A percentile compares a stretch with the other conserved stretches of the same genome.
Conservation (phyloP, 2,797 vertebrate species). For the Psittacula echo region DNA sequence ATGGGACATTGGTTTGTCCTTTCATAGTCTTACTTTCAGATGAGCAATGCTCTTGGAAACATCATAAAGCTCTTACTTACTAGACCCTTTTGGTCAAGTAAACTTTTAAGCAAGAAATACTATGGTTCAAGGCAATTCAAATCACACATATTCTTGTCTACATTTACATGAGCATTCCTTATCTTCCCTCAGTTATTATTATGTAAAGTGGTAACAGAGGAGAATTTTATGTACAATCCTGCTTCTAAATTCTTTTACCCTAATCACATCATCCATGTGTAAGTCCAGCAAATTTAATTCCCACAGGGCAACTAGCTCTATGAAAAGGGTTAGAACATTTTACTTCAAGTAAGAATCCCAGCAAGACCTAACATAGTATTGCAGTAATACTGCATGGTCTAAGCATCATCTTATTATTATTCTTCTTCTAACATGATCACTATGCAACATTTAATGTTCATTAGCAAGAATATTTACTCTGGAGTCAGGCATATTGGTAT, state of each 20-base stretch:
- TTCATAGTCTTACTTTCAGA: not conserved
- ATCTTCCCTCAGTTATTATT: not conserved
- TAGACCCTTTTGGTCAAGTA: not conserved
- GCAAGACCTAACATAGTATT: not conserved
- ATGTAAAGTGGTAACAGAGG: not conserved
- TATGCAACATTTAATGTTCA: slow-evolving; percentile 43
- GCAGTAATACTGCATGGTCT: not conserved
- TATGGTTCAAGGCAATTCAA: not conserved
- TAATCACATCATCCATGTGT: not conserved
- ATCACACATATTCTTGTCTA: not conserved
- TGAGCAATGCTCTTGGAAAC: not conserved
- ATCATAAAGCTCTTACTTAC: not conserved
- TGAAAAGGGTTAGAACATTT: not conserved
- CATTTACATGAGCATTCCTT: not conserved
- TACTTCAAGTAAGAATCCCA: not conserved
- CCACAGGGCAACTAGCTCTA: not conserved
- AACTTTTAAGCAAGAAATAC: not conserved
- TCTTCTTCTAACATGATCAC: slow-evolving; percentile 33
- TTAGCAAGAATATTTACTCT: slow-evolving; percentile 64
- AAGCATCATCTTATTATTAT: slow-evolving; percentile 1
- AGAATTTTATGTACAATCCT: not conserved
- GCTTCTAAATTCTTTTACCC: not conserved
- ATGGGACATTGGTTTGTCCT: not conserved
- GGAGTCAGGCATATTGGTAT: slow-evolving; percentile 39
- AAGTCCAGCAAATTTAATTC: slow-evolving; percentile 13